These are phyloP conservation scores for Drosophila murphyi DNA, from an alignment of 1,140 invertebrate genomes.

Conservation along the genomic window DNA sequence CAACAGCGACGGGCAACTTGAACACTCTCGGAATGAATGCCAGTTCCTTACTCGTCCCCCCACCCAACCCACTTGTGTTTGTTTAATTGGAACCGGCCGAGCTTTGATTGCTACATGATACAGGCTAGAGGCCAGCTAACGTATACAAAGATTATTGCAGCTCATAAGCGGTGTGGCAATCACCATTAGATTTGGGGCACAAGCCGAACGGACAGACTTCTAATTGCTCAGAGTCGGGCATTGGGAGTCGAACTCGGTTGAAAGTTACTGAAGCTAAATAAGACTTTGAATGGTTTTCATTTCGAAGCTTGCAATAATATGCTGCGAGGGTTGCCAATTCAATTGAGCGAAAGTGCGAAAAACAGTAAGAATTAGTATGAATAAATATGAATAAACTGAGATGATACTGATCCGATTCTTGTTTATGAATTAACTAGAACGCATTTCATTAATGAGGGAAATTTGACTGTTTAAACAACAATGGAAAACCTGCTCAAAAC, in stretches of 20 bases:
- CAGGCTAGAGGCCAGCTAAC: background rate
- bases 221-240: conserved; percentile 24
- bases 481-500: too few species aligned
- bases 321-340: background rate
- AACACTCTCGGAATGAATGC: background rate
- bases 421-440: too few species aligned
- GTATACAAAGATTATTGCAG: conserved; percentile 33
- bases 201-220: conserved; percentile 1
- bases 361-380: too few species aligned
- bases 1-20: conserved; percentile 17
- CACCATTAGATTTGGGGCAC: conserved; percentile 57
- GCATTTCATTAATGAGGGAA: too few species aligned
- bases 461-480: too few species aligned
- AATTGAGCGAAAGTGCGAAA: background rate
- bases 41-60: background rate
- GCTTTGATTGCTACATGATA: conserved; percentile 55
- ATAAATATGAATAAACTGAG: too few species aligned
- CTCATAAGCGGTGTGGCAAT: conserved; percentile 77
- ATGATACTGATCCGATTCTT: too few species aligned
- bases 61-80: background rate
- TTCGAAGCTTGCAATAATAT: background rate
- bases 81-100: conserved; percentile 60
- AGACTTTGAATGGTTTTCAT: conserved; percentile 16
- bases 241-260: background rate
- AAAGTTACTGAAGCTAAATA: background rate